Conservation (phyloP, 1,140 invertebrate species). For the Calliopsis andreniformis region DNA sequence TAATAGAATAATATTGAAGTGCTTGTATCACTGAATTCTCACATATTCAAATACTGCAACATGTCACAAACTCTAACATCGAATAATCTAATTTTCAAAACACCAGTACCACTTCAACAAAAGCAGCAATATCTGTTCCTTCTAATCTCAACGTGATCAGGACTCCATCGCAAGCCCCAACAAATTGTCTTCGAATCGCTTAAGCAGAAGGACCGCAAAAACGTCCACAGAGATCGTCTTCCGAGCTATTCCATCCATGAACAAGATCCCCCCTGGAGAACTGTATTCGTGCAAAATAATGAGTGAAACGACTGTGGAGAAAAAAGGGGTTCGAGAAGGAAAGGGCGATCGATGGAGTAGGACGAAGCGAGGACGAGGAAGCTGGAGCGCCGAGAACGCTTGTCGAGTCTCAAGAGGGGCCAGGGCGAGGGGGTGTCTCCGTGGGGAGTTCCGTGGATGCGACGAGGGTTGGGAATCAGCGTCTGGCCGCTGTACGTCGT, state of each 20-base stretch:
- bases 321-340: background rate
- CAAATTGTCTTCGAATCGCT: background rate
- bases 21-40: too few species aligned
- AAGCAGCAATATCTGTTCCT: too few species aligned
- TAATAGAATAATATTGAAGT: too few species aligned
- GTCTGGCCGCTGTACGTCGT: conserved; percentile 10
- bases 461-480: conserved; percentile 20
- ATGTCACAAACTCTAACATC: too few species aligned
- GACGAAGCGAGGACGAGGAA: background rate
- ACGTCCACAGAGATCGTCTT: background rate
- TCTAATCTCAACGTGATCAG: too few species aligned
- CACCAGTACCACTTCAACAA: too few species aligned
- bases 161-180: too few species aligned
- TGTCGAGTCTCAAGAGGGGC: background rate
- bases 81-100: too few species aligned
- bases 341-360: background rate
- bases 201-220: background rate
- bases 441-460: background rate
- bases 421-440: background rate
- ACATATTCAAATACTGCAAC: too few species aligned
- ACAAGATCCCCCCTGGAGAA: conserved; percentile 40
- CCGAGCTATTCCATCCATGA: conserved; percentile 44
- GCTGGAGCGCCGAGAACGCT: background rate
- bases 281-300: conserved; percentile 55
- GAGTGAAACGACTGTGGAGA: conserved; percentile 21